A percentile compares a stretch with the other conserved stretches of the same genome.
These are phyloP conservation scores for Pelobates fuscus DNA, from an alignment of 2,113 vertebrate genomes.

Conservation along the genomic window DNA sequence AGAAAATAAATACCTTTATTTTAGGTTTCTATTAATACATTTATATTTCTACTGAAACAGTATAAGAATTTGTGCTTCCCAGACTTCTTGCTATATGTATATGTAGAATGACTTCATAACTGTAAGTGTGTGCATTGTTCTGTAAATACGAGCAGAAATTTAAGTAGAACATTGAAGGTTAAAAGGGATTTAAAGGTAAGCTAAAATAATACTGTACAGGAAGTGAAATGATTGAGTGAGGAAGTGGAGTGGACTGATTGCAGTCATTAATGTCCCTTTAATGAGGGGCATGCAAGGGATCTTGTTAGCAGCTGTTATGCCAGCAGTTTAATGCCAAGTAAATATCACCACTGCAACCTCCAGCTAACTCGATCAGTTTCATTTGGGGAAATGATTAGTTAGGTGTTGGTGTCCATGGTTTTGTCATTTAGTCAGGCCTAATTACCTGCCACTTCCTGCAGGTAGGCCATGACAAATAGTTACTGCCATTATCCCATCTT, in stretches of 20 bases:
- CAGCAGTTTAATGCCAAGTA: slow-evolving; percentile 57
- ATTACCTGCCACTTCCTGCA: not conserved
- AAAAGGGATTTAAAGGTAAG: slow-evolving; percentile 50
- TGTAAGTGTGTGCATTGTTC: no score
- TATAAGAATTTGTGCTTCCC: no score
- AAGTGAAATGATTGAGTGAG: slow-evolving; percentile 62
- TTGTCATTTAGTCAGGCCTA: no score
- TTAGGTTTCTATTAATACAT: no score
- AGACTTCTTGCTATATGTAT: no score
- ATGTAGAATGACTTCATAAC: no score
- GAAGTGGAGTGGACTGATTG: slow-evolving; percentile 55
- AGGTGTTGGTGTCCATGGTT: not conserved
- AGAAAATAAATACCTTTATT: no score
- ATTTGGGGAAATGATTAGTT: slow-evolving; percentile 6
- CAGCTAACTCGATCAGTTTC: slow-evolving; percentile 27
- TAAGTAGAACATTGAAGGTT: slow-evolving; percentile 40
- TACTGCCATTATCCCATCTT: no score
- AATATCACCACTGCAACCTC: slow-evolving; percentile 29
- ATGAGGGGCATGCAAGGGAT: slow-evolving; percentile 57
- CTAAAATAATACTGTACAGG: slow-evolving; percentile 56
- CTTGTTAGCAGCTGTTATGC: slow-evolving; percentile 54
- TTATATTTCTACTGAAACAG: no score
- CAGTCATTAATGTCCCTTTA: slow-evolving; percentile 60
- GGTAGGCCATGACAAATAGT: no score
- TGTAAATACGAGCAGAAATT: no score